Conservation (phyloP, 2,888 invertebrate genomes). For the Eueremaeus valkanovi region DNA sequence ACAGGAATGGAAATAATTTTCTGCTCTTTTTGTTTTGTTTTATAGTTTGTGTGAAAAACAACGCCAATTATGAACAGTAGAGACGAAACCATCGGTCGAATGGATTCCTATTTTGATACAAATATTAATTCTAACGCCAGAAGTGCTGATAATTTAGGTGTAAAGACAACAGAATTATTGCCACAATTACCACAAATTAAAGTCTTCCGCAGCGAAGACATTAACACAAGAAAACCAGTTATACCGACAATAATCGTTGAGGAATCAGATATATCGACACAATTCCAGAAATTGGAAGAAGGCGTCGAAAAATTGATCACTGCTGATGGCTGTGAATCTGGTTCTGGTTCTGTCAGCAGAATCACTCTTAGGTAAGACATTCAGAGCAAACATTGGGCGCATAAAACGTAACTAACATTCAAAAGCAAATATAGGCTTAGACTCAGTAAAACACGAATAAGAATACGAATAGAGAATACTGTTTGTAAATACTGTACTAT, state of each 20-base stretch:
- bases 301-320: conserved; percentile 30
- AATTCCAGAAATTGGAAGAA: conserved; percentile 26
- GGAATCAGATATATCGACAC: neutral
- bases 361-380: conserved; percentile 4
- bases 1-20: neutral
- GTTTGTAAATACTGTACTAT: too few relatives aligned
- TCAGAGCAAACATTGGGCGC: too few relatives aligned
- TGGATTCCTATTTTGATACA: neutral
- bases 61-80: neutral
- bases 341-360: neutral
- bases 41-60: neutral
- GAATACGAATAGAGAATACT: too few relatives aligned
- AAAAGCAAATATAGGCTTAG: too few relatives aligned
- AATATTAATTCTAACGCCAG: neutral
- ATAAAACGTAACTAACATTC: too few relatives aligned
- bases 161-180: neutral
- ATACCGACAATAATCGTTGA: conserved; percentile 27
- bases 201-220: conserved; percentile 9
- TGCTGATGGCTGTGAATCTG: conserved; percentile 3
- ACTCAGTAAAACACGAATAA: too few relatives aligned
- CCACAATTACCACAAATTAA: neutral
- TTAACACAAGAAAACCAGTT: neutral
- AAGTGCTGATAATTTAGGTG: neutral
- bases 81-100: neutral
- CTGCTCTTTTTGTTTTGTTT: neutral